Percentiles rank a stretch among this genome's conserved stretches.
phyloP scores from a whole-genome alignment of 2,113 vertebrate genomes.

The Colaptes auratus region DNA sequence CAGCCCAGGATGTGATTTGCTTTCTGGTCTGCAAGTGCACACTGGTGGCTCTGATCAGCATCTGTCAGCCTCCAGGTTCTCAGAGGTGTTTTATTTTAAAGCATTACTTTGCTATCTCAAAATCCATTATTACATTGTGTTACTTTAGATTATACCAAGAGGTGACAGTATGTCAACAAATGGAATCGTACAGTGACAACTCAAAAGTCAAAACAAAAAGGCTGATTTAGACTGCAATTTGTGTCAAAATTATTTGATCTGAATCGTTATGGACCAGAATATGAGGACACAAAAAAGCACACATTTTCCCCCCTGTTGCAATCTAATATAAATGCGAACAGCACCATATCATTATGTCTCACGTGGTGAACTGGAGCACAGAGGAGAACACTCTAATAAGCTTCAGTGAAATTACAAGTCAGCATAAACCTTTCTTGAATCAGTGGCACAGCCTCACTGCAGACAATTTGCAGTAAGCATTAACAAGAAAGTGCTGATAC shows the following conservation, averaged over 20 bases:
- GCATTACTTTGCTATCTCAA: not conserved
- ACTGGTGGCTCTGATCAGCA: not conserved
- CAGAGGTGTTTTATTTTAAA: not conserved
- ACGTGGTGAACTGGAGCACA: not conserved
- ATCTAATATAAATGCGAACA: not conserved
- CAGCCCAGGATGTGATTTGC: no score
- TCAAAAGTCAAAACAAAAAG: not conserved
- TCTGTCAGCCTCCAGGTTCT: not conserved
- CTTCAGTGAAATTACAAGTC: not conserved
- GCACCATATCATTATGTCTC: not conserved
- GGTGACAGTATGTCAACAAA: not conserved
- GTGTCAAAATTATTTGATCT: not conserved
- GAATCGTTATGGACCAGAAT: not conserved
- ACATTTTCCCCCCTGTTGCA: not conserved
- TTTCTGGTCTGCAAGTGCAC: no score
- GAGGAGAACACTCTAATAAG: not conserved
- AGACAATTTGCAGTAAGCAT: not conserved
- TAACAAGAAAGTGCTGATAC: conserved; percentile 32
- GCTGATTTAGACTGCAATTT: not conserved
- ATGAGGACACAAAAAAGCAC: not conserved
- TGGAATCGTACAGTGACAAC: not conserved
- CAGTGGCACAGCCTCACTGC: not conserved
- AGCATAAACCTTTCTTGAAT: not conserved
- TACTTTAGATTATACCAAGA: not conserved
- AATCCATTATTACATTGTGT: not conserved